These are phyloP conservation scores for Enteromius radiatus DNA, from an alignment of 2,797 vertebrate genomes.

Conservation along the genomic window DNA sequence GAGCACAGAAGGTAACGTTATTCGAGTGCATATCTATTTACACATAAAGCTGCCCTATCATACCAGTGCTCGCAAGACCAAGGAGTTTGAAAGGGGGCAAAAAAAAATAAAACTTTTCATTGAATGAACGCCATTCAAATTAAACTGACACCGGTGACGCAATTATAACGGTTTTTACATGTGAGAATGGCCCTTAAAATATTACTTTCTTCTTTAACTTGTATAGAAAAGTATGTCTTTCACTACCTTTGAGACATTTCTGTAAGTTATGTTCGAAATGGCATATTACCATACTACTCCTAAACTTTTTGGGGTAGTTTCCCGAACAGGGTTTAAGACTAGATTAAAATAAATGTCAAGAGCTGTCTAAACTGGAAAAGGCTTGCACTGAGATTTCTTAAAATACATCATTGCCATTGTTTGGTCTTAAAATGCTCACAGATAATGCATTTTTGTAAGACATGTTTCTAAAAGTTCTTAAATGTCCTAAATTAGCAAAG, in stretches of 20 bases:
- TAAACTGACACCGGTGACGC: neutral
- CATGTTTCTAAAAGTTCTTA: too few species aligned
- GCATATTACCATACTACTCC: too few species aligned
- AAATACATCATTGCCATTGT: too few species aligned
- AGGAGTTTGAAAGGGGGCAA: neutral
- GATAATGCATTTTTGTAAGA: too few species aligned
- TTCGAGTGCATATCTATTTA: too few species aligned
- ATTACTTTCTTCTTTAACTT: neutral
- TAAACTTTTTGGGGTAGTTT: too few species aligned
- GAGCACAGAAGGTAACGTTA: constrained; percentile 27
- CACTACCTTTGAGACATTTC: neutral
- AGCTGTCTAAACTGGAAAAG: too few species aligned
- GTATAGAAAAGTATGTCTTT: neutral
- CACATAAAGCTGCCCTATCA: neutral
- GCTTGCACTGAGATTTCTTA: too few species aligned
- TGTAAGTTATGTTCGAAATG: neutral
- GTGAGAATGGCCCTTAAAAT: neutral
- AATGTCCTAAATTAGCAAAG: too few species aligned
- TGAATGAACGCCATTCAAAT: neutral
- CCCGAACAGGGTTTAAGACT: too few species aligned
- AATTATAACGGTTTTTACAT: neutral
- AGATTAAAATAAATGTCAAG: too few species aligned
- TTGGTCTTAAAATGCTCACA: too few species aligned
- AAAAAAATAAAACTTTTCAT: neutral
- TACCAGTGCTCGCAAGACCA: neutral